Evolutionary conservation across 64 coral and sea anemone species (phyloP), one percentile per base, ranked within the genome.

Genomic region (Orbicella faveolata): DNA sequence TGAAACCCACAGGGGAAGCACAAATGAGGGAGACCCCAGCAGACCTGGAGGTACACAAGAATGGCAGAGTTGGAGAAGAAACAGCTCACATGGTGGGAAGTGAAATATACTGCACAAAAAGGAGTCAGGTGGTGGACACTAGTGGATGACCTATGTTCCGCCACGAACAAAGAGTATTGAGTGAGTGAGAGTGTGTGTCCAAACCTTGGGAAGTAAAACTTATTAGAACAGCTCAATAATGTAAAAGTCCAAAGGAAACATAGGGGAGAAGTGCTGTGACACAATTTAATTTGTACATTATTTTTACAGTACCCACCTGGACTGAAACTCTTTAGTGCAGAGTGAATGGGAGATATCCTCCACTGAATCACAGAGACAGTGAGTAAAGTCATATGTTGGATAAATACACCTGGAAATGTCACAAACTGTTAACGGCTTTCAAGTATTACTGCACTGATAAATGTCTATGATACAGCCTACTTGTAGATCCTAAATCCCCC

Each of bases 261-360:
- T 48, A 48, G 3, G 44, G 44, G 5, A 48, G 44, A 48, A 48
- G 3, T 48, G 44, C 7, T 2, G 7, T 30, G 44, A 48, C 44
- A 48, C 44, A 48, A 48, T 48, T 48, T 48, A 6, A 6, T 48
- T 48, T 48, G 55, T 59, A 68, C 13, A 18, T 2, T 65, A 30
- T 30, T 30, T 30, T 65, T 65, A 20, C 64, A 1, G 9, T 23
- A 57, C 79, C 16, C 84, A 99, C 97, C 97, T 95, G 52, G 94
- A 92, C 64, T 99, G 97, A 82, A 99, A 99, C 82, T 99, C 97
- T 75, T 99, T 99, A 18, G 97, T 99, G 25, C 97, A 99, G 16
- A 99, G 70, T 20, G 97, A 99, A 67, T 99, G 97, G 0, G 91
- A 91, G 54, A 99, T 99, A 17, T 99, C 94, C 68, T 99, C 97